These are phyloP conservation scores for Tychaedon coryphoeus DNA, from an alignment of 2,113 vertebrate genomes.

Conservation along the genomic window DNA sequence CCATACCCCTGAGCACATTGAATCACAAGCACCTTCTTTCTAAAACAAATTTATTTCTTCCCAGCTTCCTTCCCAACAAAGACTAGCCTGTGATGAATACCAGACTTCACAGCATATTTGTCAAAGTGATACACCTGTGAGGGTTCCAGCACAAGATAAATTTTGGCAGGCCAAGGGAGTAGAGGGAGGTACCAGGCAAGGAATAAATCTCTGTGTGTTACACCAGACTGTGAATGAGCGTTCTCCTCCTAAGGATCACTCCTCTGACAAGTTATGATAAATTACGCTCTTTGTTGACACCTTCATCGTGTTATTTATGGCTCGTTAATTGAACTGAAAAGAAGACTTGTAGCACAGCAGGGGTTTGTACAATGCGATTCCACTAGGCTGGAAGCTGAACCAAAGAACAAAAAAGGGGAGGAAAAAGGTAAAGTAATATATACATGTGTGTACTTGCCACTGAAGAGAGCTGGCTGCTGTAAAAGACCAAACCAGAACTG, in stretches of 20 bases:
- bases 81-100: constrained; percentile 78
- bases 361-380: constrained; percentile 65
- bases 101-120: constrained; percentile 86
- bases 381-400: constrained; percentile 43
- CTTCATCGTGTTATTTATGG: constrained; percentile 99
- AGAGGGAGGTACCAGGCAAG: constrained; percentile 70
- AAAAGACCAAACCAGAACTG: background rate
- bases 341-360: constrained; percentile 89
- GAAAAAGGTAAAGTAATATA: background rate
- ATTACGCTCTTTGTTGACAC: constrained; percentile 95
- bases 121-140: constrained; percentile 91
- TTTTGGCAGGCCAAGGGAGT: constrained; percentile 71
- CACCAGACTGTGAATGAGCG: constrained; percentile 77
- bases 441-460: background rate
- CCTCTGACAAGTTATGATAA: constrained; percentile 92
- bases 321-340: constrained; percentile 98
- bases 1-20: constrained; percentile 72
- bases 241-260: constrained; percentile 78
- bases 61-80: constrained; percentile 84
- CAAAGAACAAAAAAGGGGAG: constrained; percentile 44
- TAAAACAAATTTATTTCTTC: constrained; percentile 92
- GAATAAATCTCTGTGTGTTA: constrained; percentile 87
- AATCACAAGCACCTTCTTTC: constrained; percentile 77
- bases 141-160: constrained; percentile 87
- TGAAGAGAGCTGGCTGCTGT: background rate